Evolutionary conservation across 2,888 invertebrate genomes (phyloP), one percentile per base, ranked within the genome.

Genomic region (Eurytoma adleriae): DNA sequence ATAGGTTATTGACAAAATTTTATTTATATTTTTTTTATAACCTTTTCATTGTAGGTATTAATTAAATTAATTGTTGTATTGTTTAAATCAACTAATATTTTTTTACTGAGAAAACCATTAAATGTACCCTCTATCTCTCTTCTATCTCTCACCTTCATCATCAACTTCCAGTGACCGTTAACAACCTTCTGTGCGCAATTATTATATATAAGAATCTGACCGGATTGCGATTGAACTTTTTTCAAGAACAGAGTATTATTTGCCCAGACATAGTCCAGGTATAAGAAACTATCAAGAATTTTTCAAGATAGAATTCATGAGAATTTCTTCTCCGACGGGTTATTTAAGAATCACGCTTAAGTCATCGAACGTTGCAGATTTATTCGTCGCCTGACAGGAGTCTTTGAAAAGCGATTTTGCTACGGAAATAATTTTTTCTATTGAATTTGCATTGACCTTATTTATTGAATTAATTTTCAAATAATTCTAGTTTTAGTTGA

Each of bases 301-400:
- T 71, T 68, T 77, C 67, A 48, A 57, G 13, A 7, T 20, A 52
- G 62, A 3, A 57, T 64, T 73, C 52, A 48, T 57, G 59, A 50
- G 66, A n/a, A 73, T 66, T 24, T 20, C 12, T 50, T 12, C 18
- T 61, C 18, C 14, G 50, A 48, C n/a, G 2, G 30, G 14, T 40
- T 40, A 18, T 30, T 30, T 66, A 14, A 61, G 50, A 18, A 50
- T n/a, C 59, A 18, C 52, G 62, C 24, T 69, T 79, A 69, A 69
- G 52, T 75, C 67, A 75, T 79, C 75, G 50, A 40, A 52, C 18
- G 40, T n/a, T 66, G 57, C 57, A 24, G 66, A 79, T 75, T 79
- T 67, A 52, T 74, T 64, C 48, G 66, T 64, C 54, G 50, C 20
- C 50, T 62, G 68, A 57, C 64, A 79, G 69, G 74, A 74, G 79